Conservation (phyloP, 2,888 invertebrate genomes). For the Erebia aethiops region DNA sequence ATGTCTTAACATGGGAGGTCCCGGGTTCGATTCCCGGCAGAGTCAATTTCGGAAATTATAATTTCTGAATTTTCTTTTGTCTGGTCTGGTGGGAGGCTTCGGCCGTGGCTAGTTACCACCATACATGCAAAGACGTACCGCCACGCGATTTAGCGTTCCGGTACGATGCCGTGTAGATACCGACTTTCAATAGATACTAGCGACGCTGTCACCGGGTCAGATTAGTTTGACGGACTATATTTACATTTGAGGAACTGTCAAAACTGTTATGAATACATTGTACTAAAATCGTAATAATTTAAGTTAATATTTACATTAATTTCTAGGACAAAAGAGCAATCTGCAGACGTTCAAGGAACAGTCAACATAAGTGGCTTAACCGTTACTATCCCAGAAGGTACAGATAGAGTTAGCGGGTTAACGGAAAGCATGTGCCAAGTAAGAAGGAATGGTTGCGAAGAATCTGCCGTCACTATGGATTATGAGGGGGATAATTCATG, state of each 20-base stretch:
- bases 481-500: constrained; percentile 57
- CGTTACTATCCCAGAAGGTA: background rate
- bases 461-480: constrained; percentile 38
- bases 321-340: background rate
- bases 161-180: too few species aligned
- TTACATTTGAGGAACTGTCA: background rate
- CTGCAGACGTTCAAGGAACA: background rate
- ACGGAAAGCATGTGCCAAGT: constrained; percentile 15
- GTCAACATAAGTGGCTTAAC: background rate
- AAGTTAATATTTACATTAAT: background rate
- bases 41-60: too few species aligned
- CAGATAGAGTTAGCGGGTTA: background rate
- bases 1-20: too few species aligned
- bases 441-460: constrained; percentile 27
- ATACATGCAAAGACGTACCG: too few species aligned
- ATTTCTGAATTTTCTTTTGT: too few species aligned
- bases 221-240: too few species aligned
- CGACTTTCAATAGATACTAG: too few species aligned
- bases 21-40: too few species aligned
- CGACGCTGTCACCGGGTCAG: too few species aligned
- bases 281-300: background rate
- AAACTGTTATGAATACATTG: background rate
- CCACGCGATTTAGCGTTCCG: too few species aligned
- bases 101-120: too few species aligned
- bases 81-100: too few species aligned